Conservation (phyloP, 2,888 invertebrate genomes). For the Yponomeuta evonymella region DNA sequence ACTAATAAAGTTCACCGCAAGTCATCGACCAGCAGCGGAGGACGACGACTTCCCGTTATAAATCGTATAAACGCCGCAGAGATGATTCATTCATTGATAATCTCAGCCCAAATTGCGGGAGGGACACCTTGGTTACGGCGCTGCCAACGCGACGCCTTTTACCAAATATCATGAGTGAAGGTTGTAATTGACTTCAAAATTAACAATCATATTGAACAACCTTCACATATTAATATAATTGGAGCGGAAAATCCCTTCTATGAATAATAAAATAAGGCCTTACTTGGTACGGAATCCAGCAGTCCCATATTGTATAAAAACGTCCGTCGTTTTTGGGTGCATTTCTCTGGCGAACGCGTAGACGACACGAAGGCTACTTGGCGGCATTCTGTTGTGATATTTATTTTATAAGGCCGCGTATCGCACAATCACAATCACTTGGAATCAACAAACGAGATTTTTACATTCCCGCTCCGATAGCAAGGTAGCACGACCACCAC, state of each 20-base stretch:
- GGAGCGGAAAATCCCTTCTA: slow-evolving; percentile 29
- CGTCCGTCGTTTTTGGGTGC: slow-evolving; percentile 82
- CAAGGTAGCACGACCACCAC: slow-evolving; percentile 18
- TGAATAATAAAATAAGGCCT: slow-evolving; percentile 48
- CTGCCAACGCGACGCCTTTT: slow-evolving; percentile 3
- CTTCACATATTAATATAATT: slow-evolving; percentile 28
- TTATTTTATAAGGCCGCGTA: slow-evolving; percentile 64
- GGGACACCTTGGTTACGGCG: not conserved
- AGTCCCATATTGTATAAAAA: slow-evolving; percentile 87
- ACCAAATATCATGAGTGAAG: slow-evolving; percentile 12
- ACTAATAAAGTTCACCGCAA: slow-evolving; percentile 35
- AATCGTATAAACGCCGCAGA: slow-evolving; percentile 46
- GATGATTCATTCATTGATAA: slow-evolving; percentile 50
- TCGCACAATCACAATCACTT: slow-evolving; percentile 72
- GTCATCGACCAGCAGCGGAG: slow-evolving; percentile 58
- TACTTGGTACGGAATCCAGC: slow-evolving; percentile 90
- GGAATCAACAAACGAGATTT: slow-evolving; percentile 62
- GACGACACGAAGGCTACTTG: slow-evolving; percentile 79
- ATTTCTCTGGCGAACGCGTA: slow-evolving; percentile 87
- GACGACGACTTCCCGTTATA: slow-evolving; percentile 64
- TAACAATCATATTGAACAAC: slow-evolving; percentile 5
- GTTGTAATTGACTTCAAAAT: slow-evolving; percentile 2
- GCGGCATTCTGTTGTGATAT: slow-evolving; percentile 67
- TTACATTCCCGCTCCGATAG: slow-evolving; percentile 61
- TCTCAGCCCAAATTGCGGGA: not conserved